A percentile compares a stretch with the other conserved stretches of the same genome.
These are phyloP conservation scores for Larimichthys polyactis DNA, from an alignment of 2,113 vertebrate genomes.

Conservation along the genomic window DNA sequence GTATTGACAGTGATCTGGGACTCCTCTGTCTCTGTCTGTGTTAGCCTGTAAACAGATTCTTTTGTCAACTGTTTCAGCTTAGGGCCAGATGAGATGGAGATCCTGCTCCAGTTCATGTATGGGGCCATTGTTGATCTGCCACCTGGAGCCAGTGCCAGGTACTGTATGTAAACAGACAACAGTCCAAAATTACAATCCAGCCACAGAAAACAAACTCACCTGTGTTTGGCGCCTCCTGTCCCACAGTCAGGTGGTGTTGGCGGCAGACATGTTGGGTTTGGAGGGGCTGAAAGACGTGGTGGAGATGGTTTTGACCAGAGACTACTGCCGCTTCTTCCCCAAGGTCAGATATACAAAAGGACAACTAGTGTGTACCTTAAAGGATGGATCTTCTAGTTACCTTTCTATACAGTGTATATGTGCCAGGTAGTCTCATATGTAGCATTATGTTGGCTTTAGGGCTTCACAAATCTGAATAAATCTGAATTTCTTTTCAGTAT, in stretches of 20 bases:
- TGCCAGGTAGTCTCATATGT: neutral
- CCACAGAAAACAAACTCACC: constrained; percentile 26
- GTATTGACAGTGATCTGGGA: too few relatives aligned
- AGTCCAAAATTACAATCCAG: neutral
- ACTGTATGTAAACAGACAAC: constrained; percentile 39
- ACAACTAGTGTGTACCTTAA: neutral
- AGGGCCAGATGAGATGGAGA: constrained; percentile 89
- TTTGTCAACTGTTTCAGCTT: constrained; percentile 82
- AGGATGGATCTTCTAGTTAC: neutral
- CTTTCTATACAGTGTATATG: neutral
- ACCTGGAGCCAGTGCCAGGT: constrained; percentile 89
- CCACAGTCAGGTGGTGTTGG: constrained; percentile 87
- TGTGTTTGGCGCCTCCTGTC: constrained; percentile 38
- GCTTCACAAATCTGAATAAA: neutral
- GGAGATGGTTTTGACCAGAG: constrained; percentile 91
- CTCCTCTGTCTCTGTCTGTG: too few relatives aligned
- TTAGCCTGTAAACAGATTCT: neutral
- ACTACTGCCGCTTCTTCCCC: constrained; percentile 96
- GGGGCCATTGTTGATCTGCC: constrained; percentile 92
- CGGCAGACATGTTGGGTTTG: constrained; percentile 95
- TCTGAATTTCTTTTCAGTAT: neutral
- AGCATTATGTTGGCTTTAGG: neutral
- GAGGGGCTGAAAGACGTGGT: constrained; percentile 94
- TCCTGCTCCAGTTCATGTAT: constrained; percentile 94
- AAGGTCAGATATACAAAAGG: constrained; percentile 84